These are phyloP conservation scores for Ectemnius continuus DNA, from an alignment of 2,888 invertebrate genomes.

Conservation along the genomic window DNA sequence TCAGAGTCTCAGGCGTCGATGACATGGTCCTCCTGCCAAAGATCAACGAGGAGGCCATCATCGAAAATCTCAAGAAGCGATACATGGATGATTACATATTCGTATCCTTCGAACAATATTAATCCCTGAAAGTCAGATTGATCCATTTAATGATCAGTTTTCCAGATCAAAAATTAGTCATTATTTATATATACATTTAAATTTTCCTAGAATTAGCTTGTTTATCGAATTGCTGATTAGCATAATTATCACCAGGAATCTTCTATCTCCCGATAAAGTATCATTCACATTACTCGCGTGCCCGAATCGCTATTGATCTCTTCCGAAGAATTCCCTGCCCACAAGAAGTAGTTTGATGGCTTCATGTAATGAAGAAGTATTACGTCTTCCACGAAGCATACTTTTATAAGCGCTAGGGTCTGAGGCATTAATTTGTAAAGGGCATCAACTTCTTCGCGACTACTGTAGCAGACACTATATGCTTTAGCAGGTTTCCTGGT, in stretches of 20 bases:
- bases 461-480: constrained; percentile 17
- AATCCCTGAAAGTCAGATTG: too few relatives aligned
- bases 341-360: too few relatives aligned
- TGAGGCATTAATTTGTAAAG: constrained; percentile 5
- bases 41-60: constrained; percentile 82
- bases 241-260: neutral
- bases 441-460: constrained; percentile 4
- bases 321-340: too few relatives aligned
- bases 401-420: too few relatives aligned
- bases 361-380: too few relatives aligned
- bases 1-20: constrained; percentile 84
- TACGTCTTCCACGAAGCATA: too few relatives aligned
- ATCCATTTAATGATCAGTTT: too few relatives aligned
- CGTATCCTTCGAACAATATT: constrained; percentile 78
- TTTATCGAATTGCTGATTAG: neutral
- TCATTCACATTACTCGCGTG: too few relatives aligned
- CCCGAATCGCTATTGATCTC: too few relatives aligned
- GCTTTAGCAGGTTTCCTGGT: constrained; percentile 31
- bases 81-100: constrained; percentile 84
- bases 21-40: constrained; percentile 85
- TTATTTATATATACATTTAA: too few relatives aligned
- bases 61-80: constrained; percentile 84
- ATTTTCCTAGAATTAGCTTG: too few relatives aligned
- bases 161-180: too few relatives aligned
- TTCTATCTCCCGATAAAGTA: neutral